phyloP scores from a whole-genome alignment of 2,888 invertebrate genomes.

The Smittia sp. region DNA sequence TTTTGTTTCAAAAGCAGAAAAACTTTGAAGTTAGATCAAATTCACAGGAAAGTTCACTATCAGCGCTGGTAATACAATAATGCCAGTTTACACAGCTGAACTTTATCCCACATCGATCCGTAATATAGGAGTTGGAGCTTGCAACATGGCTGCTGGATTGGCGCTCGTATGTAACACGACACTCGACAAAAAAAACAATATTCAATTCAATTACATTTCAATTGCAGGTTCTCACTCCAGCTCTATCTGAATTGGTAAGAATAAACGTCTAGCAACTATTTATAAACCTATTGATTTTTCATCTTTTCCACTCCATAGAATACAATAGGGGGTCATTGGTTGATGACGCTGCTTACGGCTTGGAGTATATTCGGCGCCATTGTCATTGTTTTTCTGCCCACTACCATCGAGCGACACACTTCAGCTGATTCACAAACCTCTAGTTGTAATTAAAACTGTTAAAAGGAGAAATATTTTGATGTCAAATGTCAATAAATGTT shows the following conservation, averaged over 20 bases:
- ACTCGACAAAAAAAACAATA: background rate
- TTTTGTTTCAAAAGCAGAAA: background rate
- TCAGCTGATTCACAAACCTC: background rate
- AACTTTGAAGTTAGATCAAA: slow-evolving; percentile 3
- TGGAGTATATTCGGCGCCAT: slow-evolving; percentile 69
- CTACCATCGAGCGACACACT: slow-evolving; percentile 58
- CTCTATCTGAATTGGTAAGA: slow-evolving; percentile 70
- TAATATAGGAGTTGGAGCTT: slow-evolving; percentile 70
- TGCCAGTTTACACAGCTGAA: slow-evolving; percentile 74
- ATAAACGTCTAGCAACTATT: background rate
- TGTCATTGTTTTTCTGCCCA: slow-evolving; percentile 71
- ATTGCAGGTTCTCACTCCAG: slow-evolving; percentile 61
- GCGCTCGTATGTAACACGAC: slow-evolving; percentile 55
- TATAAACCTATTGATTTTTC: slow-evolving; percentile 14
- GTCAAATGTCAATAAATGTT: background rate
- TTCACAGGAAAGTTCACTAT: slow-evolving; percentile 65
- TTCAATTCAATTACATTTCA: slow-evolving; percentile 51
- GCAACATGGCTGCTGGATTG: slow-evolving; percentile 72
- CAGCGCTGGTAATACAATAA: slow-evolving; percentile 73
- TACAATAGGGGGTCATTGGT: slow-evolving; percentile 62
- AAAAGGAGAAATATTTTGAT: background rate
- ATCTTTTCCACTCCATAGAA: slow-evolving; percentile 56
- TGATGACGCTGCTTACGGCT: slow-evolving; percentile 68
- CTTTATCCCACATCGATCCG: slow-evolving; percentile 69
- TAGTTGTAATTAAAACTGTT: background rate